Evolutionary conservation across 2,888 invertebrate species (phyloP).

Genomic region (Epirrhoe alternata): DNA sequence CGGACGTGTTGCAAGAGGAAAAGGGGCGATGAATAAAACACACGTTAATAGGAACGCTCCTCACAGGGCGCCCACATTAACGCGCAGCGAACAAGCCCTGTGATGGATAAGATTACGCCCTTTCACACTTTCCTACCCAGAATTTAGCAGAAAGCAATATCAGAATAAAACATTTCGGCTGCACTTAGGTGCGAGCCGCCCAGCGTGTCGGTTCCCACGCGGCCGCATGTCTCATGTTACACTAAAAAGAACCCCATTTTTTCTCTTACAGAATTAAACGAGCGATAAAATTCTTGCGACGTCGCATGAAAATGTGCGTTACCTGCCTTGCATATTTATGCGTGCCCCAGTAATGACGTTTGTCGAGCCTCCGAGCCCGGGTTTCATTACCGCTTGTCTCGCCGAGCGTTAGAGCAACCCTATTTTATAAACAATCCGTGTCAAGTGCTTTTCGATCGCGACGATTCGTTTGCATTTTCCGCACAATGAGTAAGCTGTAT

Average conservation of each 20-base stretch:
- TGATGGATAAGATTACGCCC: conserved; percentile 77
- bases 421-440: conserved; percentile 76
- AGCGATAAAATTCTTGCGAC: conserved; percentile 84
- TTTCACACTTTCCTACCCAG: conserved; percentile 43
- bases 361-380: conserved; percentile 72
- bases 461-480: conserved; percentile 70
- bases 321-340: conserved; percentile 85
- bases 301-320: conserved; percentile 85
- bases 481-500: conserved; percentile 61
- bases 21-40: conserved; percentile 76
- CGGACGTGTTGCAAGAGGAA: conserved; percentile 65
- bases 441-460: conserved; percentile 73
- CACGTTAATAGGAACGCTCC: conserved; percentile 70
- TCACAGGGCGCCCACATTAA: conserved; percentile 75
- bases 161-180: conserved; percentile 75
- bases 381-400: conserved; percentile 77
- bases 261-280: conserved; percentile 83
- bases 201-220: conserved; percentile 79
- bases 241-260: conserved; percentile 78
- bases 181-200: conserved; percentile 77
- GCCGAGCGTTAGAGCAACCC: conserved; percentile 61
- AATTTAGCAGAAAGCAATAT: conserved; percentile 80
- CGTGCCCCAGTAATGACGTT: conserved; percentile 82
- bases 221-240: conserved; percentile 77
- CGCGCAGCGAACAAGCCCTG: conserved; percentile 70